Evolutionary conservation across 2,113 vertebrate genomes (phyloP), one percentile per base, ranked within the genome.

Genomic region (Poeciliopsis turrubarensis): DNA sequence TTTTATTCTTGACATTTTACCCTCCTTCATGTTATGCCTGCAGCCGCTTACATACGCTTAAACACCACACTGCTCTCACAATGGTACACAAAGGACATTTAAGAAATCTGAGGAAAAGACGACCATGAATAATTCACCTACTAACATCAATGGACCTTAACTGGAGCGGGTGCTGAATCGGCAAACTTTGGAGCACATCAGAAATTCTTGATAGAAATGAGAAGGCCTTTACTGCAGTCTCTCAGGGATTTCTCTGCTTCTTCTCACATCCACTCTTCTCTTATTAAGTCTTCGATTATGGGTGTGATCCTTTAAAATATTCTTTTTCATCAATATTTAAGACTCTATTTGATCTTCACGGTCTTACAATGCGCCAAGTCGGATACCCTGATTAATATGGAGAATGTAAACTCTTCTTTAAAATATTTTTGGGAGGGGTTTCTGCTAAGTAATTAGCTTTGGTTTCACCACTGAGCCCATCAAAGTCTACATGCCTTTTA

Each of bases 281-380:
- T 82, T 82, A 70, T 68, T 77, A 41, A 87, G 86, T 86, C 80
- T 89, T 78, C 67, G 64, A 84, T 89, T 89, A 82, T 87, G 81
- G 78, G 73, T 71, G 83, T 70, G 68, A 78, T 71, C 69, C 73
- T 82, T 87, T 86, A 85, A 90, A 84, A 91, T 91, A 87, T 89
- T 88, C 77, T 75, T 90, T 66, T 91, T 92, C 83, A 92, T 92
- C 81, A 90, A 91, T 92, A 90, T 87, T 91, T 89, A 85, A 92
- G 83, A 79, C 60, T 68, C 70, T 37, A 73, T 87, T 92, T 89
- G 85, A 90, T 91, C 91, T 90, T 32, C 32, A 34, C 74, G 78
- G 82, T 87, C 72, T 85, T 77, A 87, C 80, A 87, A 89, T 86
- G 73, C 69, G 82, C 84, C 39, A 81, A 65, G 57, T 61, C 29